Evolutionary conservation across 2,888 invertebrate species (phyloP), one percentile per base, ranked within the genome.

Genomic region (Julus scanicus): DNA sequence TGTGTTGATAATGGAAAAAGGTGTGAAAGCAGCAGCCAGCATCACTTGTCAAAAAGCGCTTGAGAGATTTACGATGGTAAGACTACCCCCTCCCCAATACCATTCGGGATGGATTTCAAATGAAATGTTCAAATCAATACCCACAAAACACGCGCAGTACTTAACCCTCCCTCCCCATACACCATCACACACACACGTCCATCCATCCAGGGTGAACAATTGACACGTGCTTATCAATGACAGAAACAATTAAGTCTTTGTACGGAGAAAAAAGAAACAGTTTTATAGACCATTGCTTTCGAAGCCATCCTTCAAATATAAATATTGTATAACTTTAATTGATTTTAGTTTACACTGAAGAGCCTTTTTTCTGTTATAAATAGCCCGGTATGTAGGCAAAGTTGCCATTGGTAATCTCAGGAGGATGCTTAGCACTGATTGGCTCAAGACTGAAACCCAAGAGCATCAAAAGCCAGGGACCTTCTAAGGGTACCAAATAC

Each of bases 311-410:
- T 44, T 84, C 84, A 84, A 84, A 84, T n/a, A 63, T 84, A 37
- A 84, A 84, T 84, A 84, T 84, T 84, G 84, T 44, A 84, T 84
- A 84, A 84, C 39, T 84, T 84, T 84, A 84, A 84, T 84, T 84
- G 84, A 84, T 84, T 84, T 84, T 44, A 84, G 84, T 84, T 84
- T 84, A 44, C 84, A 40, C 44, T 84, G 84, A 84, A 84, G 84
- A 84, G 44, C n/a, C 39, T 39, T 84, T 84, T 37, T 40, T 44
- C 39, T 15, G 37, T 37, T 84, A 40, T 40, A 44, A 84, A 84
- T 40, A 40, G 37, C 39, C 84, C 39, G 84, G 44, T 39, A 37
- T 39, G 44, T 39, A 84, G 84, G 44, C 39, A 84, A n/a, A 84
- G 44, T 40, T 40, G 84, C 39, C 15, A 84, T 44, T 84, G 44